These are phyloP conservation scores for Armadillidium nasatum DNA, from an alignment of 1,140 invertebrate species.

Conservation along the genomic window DNA sequence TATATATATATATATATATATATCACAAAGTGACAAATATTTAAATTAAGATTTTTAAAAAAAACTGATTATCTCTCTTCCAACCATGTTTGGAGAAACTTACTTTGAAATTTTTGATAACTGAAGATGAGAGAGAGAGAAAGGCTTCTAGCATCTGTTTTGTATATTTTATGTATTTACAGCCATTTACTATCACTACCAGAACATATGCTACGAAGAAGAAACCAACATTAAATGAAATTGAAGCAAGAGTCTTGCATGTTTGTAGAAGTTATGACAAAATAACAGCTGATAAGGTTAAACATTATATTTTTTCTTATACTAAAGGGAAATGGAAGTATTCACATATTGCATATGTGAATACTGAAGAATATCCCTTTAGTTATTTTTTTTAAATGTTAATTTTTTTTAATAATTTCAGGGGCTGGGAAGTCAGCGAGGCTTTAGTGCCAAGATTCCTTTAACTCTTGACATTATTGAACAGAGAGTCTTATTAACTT, in stretches of 20 bases:
- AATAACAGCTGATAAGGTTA: slow-evolving; percentile 3
- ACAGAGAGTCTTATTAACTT: neutral
- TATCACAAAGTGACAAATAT: too few species aligned
- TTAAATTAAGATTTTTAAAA: too few species aligned
- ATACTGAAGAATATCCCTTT: neutral
- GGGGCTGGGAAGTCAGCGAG: slow-evolving; percentile 3
- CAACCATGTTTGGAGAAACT: too few species aligned
- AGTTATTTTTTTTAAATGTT: neutral
- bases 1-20: too few species aligned
- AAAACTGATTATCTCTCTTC: too few species aligned
- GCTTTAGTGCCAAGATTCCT: neutral
- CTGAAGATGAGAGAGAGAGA: too few species aligned
- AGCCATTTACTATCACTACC: neutral
- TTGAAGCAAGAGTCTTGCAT: slow-evolving; percentile 7
- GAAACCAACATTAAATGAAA: neutral
- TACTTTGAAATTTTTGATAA: too few species aligned
- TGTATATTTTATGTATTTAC: neutral
- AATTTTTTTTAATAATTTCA: slow-evolving; percentile 2
- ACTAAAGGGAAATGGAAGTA: too few species aligned
- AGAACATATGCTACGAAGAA: neutral
- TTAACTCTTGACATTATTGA: neutral
- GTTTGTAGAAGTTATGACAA: slow-evolving; percentile 6
- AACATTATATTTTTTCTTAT: neutral
- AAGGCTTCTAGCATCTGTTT: too few species aligned
- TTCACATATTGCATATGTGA: too few species aligned